Percentiles rank a stretch among this genome's conserved stretches.
Evolutionary conservation across 1,140 invertebrate species (phyloP).

Genomic region (Procambarus clarkii): DNA sequence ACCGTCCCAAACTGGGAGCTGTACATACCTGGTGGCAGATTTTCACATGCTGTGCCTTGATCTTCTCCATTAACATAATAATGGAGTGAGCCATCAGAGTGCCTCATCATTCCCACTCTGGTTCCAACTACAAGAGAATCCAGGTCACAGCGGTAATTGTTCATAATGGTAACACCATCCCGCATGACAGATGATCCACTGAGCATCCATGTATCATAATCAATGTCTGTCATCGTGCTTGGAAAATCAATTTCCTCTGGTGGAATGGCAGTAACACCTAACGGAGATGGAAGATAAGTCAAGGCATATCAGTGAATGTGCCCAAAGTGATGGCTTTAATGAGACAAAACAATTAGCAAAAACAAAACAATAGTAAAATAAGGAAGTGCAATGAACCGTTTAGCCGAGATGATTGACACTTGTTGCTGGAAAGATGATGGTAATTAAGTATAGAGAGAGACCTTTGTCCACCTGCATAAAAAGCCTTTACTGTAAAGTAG

Average conservation of each 20-base stretch:
- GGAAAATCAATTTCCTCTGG: slow-evolving; percentile 92
- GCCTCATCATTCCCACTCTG: slow-evolving; percentile 85
- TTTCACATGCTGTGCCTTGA: slow-evolving; percentile 90
- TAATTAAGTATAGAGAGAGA: too few relatives aligned
- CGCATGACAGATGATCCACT: slow-evolving; percentile 84
- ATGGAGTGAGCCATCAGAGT: slow-evolving; percentile 88
- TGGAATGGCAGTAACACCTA: slow-evolving; percentile 88
- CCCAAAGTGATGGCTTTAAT: too few relatives aligned
- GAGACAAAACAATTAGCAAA: too few relatives aligned
- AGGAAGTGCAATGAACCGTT: too few relatives aligned
- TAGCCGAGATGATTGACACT: too few relatives aligned
- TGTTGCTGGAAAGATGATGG: too few relatives aligned
- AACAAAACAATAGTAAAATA: too few relatives aligned
- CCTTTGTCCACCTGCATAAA: too few relatives aligned
- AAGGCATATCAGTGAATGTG: background rate
- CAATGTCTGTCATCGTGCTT: slow-evolving; percentile 93
- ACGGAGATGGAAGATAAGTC: background rate
- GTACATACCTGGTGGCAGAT: slow-evolving; percentile 82
- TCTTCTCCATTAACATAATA: slow-evolving; percentile 94
- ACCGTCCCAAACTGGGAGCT: background rate
- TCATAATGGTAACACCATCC: slow-evolving; percentile 82
- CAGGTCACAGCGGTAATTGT: slow-evolving; percentile 89
- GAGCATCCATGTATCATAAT: slow-evolving; percentile 94
- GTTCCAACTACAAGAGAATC: slow-evolving; percentile 86
- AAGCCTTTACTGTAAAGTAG: too few relatives aligned